Conservation (phyloP, 2,113 vertebrate genomes). For the Bufo gargarizans region DNA sequence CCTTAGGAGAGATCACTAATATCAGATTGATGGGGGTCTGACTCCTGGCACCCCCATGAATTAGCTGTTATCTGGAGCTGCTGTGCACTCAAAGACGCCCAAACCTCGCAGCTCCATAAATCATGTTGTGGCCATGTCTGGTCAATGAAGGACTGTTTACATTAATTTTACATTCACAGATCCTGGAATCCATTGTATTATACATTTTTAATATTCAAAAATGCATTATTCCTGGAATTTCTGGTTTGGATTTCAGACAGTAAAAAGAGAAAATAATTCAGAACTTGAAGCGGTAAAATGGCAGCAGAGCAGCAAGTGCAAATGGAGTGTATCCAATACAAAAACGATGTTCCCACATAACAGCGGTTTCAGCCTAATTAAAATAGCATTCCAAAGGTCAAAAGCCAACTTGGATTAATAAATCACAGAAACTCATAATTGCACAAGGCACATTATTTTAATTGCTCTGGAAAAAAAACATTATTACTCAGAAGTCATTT, state of each 20-base stretch:
- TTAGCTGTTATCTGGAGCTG: too few species aligned
- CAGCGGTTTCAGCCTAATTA: conserved; percentile 77
- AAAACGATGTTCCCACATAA: conserved; percentile 69
- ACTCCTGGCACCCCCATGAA: too few species aligned
- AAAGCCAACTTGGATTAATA: conserved; percentile 83
- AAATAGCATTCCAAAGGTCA: conserved; percentile 78
- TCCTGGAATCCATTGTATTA: background rate
- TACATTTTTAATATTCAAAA: background rate
- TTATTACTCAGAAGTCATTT: conserved; percentile 71
- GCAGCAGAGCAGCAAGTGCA: conserved; percentile 5
- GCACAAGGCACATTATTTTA: conserved; percentile 76
- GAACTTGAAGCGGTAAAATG: background rate
- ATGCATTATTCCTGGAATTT: conserved; percentile 28
- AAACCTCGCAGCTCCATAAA: too few species aligned
- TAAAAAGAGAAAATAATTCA: conserved; percentile 14
- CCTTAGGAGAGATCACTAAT: too few species aligned
- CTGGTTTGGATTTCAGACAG: background rate
- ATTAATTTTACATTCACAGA: background rate
- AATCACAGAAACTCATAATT: conserved; percentile 81
- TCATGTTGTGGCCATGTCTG: too few species aligned
- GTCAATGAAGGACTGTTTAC: too few species aligned
- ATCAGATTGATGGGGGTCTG: too few species aligned
- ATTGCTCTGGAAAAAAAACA: conserved; percentile 75
- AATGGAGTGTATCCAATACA: conserved; percentile 52
- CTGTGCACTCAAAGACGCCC: too few species aligned